A percentile compares a stretch with the other conserved stretches of the same genome.
phyloP scores from a whole-genome alignment of 2,113 vertebrate species.

The Embiotoca jacksoni region DNA sequence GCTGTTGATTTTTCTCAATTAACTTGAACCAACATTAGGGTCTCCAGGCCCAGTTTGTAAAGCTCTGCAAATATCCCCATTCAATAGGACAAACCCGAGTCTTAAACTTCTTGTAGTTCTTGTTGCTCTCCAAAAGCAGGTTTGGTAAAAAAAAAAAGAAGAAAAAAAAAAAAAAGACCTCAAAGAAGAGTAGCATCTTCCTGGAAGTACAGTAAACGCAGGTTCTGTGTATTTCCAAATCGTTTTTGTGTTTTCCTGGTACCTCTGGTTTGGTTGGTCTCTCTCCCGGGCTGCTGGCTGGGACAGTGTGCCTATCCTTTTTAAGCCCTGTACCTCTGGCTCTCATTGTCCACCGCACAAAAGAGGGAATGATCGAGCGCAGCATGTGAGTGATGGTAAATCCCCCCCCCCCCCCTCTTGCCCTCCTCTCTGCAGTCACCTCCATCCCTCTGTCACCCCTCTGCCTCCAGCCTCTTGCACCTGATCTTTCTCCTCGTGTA shows the following conservation, averaged over 20 bases:
- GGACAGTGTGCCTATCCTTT: slow-evolving; percentile 67
- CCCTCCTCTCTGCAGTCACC: slow-evolving; percentile 48
- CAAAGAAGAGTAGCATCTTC: neutral
- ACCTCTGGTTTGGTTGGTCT: slow-evolving; percentile 67
- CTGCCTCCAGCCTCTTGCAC: slow-evolving; percentile 7
- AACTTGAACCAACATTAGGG: neutral
- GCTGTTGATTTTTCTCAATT: neutral
- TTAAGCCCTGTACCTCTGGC: slow-evolving; percentile 74
- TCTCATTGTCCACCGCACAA: slow-evolving; percentile 79
- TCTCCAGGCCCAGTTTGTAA: neutral
- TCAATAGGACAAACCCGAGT: neutral
- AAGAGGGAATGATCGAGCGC: slow-evolving; percentile 79
- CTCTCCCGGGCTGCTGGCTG: slow-evolving; percentile 58
- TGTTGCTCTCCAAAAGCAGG: slow-evolving; percentile 8
- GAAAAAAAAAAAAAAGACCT: neutral
- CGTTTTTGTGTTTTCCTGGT: slow-evolving; percentile 24
- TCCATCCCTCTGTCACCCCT: slow-evolving; percentile 22
- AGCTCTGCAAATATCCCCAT: slow-evolving; percentile 2
- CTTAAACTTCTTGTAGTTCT: neutral
- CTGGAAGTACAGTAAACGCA: slow-evolving; percentile 11
- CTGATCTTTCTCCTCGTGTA: neutral
- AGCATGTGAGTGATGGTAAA: slow-evolving; percentile 75
- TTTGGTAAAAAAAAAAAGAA: neutral
- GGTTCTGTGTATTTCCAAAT: slow-evolving; percentile 14
- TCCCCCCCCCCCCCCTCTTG: slow-evolving; percentile 23